A percentile compares a stretch with the other conserved stretches of the same genome.
These are phyloP conservation scores for Agriopis marginaria DNA, from an alignment of 2,888 invertebrate genomes.

Conservation along the genomic window DNA sequence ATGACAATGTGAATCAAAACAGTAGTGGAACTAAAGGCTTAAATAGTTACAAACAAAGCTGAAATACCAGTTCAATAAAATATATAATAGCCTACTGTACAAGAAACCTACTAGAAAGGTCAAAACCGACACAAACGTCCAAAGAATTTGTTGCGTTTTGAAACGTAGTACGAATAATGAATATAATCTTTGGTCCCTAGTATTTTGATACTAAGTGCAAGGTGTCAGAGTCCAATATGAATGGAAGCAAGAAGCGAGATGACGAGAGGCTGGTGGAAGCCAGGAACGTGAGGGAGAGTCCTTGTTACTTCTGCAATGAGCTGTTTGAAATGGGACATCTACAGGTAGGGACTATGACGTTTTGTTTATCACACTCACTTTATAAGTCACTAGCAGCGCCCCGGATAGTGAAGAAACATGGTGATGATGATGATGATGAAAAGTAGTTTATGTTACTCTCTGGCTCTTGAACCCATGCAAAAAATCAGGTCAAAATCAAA, in stretches of 20 bases:
- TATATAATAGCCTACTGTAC: no score
- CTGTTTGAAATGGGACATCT: slow-evolving; percentile 88
- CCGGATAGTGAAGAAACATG: no score
- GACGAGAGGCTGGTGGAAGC: slow-evolving; percentile 31
- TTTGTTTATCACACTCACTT: neutral
- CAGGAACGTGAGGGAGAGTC: slow-evolving; percentile 75
- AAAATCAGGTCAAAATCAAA: no score
- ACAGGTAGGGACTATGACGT: slow-evolving; percentile 76
- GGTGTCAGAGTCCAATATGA: slow-evolving; percentile 57
- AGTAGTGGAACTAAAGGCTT: neutral
- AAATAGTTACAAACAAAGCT: no score
- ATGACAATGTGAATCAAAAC: neutral
- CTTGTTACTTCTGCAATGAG: slow-evolving; percentile 90
- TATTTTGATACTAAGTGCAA: slow-evolving; percentile 10
- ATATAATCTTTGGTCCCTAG: neutral
- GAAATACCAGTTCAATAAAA: no score
- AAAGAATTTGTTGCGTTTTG: neutral
- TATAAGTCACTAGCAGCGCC: no score
- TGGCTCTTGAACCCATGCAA: no score
- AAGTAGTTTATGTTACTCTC: no score
- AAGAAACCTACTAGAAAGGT: no score
- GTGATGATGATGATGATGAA: no score
- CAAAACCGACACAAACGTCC: no score
- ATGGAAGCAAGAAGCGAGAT: slow-evolving; percentile 53
- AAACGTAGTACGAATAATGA: neutral